Evolutionary conservation across 2,113 vertebrate species (phyloP), one percentile per base, ranked within the genome.

Genomic region (Poeciliopsis turrubarensis): DNA sequence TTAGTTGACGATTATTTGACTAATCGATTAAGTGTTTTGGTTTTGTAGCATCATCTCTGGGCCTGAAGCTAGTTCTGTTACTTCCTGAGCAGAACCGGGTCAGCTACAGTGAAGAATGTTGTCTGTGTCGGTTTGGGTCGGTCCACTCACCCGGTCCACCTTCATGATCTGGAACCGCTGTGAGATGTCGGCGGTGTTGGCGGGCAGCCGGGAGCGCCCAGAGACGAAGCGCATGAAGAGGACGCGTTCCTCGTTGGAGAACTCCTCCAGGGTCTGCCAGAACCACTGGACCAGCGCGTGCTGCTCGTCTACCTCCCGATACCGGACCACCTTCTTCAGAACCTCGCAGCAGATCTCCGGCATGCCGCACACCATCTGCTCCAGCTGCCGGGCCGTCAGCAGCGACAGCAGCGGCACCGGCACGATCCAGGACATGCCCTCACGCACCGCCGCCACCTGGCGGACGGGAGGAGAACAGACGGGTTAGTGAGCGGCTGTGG

Each of bases 161-260:
- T 95, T 96, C 91, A 96, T 95, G 89, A 96, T 95, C 92, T 96
- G 95, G 41, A 96, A 95, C 82, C 95, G 92, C 85, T 96, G 95
- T 0, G 93, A 94, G 87, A 96, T 95, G 90, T 96, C 95, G 13
- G 95, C 95, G 0, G 94, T 94, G 91, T 96, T 95, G 78, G 95
- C 95, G 0, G 95, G 95, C 14, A 96, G 91, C 70, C 95, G 72
- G 4, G 95, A 95, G 63, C 95, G 93, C 0, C 95, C 95, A 0
- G 95, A 96, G 6, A 96, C 95, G 63, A 96, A 96, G 80, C 95
- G 95, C 93, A 96, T 93, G 89, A 95, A 95, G 54, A 96, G 93
- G 19, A 96, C 95, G 0, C 95, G 86, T 92, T 96, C 95, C 90
- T 96, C 95, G 75, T 95, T 96, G 86, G 95, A 95, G 89, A 95